These are phyloP conservation scores for Sminthopsis crassicaudata DNA, from an alignment of 2,113 vertebrate genomes.

Conservation along the genomic window DNA sequence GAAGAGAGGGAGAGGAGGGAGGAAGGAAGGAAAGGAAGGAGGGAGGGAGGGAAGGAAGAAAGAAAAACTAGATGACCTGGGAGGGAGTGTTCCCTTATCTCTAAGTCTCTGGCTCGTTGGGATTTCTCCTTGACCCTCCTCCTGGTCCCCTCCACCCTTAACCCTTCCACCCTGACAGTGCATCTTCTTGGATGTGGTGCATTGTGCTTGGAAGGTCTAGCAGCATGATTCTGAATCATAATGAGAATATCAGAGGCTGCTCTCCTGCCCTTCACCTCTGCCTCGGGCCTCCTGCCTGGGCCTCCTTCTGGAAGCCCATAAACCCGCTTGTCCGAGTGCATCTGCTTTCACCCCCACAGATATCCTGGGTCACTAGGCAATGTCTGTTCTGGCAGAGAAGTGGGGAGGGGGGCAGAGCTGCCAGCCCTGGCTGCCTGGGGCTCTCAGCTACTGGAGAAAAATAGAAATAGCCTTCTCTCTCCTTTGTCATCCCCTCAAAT, in stretches of 20 bases:
- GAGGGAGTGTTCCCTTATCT: not conserved
- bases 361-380: constrained; percentile 76
- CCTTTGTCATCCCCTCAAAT: constrained; percentile 70
- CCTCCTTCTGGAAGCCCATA: constrained; percentile 63
- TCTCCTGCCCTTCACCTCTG: not conserved
- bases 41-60: no score
- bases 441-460: constrained; percentile 71
- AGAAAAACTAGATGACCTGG: not conserved
- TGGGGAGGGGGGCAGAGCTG: constrained; percentile 50
- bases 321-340: constrained; percentile 65
- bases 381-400: constrained; percentile 73
- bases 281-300: not conserved
- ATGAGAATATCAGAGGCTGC: not conserved
- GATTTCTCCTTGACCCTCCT: not conserved
- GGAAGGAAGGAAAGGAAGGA: no score
- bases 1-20: no score
- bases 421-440: constrained; percentile 61
- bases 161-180: not conserved
- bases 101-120: not conserved
- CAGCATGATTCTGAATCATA: no score
- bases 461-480: constrained; percentile 72
- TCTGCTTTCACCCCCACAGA: constrained; percentile 79
- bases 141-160: not conserved
- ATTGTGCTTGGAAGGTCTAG: not conserved
- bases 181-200: not conserved